phyloP scores from a whole-genome alignment of 2,888 invertebrate genomes.

The Hedya salicella region DNA sequence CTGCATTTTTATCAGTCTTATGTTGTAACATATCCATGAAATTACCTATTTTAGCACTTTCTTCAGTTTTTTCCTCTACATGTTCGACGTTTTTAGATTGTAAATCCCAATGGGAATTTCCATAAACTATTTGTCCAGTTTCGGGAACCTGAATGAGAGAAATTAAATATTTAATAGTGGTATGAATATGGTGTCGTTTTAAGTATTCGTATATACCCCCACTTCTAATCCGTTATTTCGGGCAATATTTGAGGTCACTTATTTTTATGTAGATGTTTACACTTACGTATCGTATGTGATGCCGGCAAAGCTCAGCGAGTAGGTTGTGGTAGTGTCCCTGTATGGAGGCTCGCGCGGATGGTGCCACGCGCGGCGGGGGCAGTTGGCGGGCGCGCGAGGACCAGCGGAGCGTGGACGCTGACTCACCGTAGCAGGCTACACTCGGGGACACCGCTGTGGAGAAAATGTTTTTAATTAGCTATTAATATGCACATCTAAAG shows the following conservation, averaged over 20 bases:
- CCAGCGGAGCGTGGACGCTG: slow-evolving; percentile 92
- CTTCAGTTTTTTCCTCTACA: slow-evolving; percentile 43
- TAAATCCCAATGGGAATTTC: slow-evolving; percentile 68
- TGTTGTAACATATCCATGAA: slow-evolving; percentile 66
- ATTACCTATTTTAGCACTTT: slow-evolving; percentile 69
- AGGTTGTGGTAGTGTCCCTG: slow-evolving; percentile 76
- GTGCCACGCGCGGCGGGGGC: slow-evolving; percentile 56
- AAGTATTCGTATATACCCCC: too few relatives aligned
- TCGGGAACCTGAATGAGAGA: slow-evolving; percentile 65
- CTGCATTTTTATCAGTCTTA: slow-evolving; percentile 64
- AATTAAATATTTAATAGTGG: slow-evolving; percentile 4
- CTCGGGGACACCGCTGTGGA: slow-evolving; percentile 90
- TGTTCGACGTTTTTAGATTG: slow-evolving; percentile 47
- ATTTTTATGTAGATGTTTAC: too few relatives aligned
- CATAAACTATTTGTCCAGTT: slow-evolving; percentile 67
- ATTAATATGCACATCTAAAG: not conserved
- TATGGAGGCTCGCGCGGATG: slow-evolving; percentile 54
- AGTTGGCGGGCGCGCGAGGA: slow-evolving; percentile 91
- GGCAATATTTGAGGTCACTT: too few relatives aligned
- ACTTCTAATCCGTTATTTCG: too few relatives aligned
- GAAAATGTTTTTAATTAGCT: slow-evolving; percentile 16
- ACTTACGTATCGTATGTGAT: slow-evolving; percentile 72
- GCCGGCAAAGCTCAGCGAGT: slow-evolving; percentile 65
- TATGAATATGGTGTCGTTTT: too few relatives aligned
- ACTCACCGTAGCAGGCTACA: slow-evolving; percentile 90